These are phyloP conservation scores for Ceratina japonica DNA, from an alignment of 1,140 invertebrate genomes.

Conservation along the genomic window DNA sequence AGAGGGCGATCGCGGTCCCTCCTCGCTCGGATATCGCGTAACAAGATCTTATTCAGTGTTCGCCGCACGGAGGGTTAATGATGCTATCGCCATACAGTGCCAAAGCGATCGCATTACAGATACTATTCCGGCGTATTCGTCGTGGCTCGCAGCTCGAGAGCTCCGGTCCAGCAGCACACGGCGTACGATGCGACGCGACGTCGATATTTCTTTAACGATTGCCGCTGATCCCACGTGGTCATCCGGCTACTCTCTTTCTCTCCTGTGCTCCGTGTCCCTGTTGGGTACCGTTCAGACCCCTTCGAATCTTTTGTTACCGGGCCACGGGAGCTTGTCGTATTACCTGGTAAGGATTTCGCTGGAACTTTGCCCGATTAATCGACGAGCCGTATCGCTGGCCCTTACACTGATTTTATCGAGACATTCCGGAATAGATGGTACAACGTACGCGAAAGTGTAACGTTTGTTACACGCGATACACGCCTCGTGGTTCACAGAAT, in stretches of 20 bases:
- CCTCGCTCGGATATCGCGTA: slow-evolving; percentile 72
- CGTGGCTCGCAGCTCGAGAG: slow-evolving; percentile 35
- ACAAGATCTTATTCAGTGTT: slow-evolving; percentile 79
- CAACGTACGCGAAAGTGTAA: slow-evolving; percentile 31
- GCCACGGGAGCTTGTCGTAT: slow-evolving; percentile 49
- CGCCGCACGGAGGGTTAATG: slow-evolving; percentile 76
- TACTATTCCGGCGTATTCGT: slow-evolving; percentile 67
- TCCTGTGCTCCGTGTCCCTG: background rate
- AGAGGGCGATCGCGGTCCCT: slow-evolving; percentile 48
- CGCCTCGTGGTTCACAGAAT: too few species aligned
- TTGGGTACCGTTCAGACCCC: too few species aligned
- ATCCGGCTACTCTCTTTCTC: background rate
- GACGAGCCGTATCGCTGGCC: background rate
- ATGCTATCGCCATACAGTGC: slow-evolving; percentile 79
- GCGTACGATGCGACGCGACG: slow-evolving; percentile 57
- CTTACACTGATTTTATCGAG: slow-evolving; percentile 30
- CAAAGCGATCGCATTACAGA: slow-evolving; percentile 78
- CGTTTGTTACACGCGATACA: slow-evolving; percentile 7
- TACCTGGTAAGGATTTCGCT: slow-evolving; percentile 55
- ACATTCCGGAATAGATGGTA: background rate
- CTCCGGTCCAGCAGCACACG: too few species aligned
- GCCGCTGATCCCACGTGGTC: slow-evolving; percentile 61
- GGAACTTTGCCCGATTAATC: slow-evolving; percentile 52
- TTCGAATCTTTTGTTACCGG: slow-evolving; percentile 48
- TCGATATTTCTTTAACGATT: slow-evolving; percentile 71